Evolutionary conservation across 2,113 vertebrate species (phyloP), one percentile per base, ranked within the genome.

Genomic region (Microcebus lehilahytsara): DNA sequence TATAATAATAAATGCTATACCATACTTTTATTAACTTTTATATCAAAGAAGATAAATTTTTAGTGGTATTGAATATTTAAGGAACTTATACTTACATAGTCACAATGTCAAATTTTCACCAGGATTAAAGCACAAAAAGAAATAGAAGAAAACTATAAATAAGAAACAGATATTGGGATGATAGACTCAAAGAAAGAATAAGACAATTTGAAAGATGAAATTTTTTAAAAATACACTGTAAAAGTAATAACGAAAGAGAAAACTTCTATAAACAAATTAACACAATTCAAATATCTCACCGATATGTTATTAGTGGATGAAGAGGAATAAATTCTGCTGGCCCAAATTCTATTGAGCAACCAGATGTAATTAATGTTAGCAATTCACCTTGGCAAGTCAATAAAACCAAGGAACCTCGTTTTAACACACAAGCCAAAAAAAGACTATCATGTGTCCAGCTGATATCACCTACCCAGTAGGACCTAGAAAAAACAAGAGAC

Each of bases 321-420:
- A 99, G 98, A 37, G 99, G 99, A 95, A 99, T 99, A 98, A 99
- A 99, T 94, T 99, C 99, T 88, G 99, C 99, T 32, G 99, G 99
- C 72, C 99, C 99, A 98, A 99, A 99, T 97, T 99, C 99, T 84
- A 99, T 86, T 93, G 98, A 99, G 98, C 99, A 99, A 53, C 99
- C 99, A 69, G 97, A 98, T 64, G 99, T 99, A 95, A 99, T 96
- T 67, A 99, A 96, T 0, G 99, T 99, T 96, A 99, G 97, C 95
- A 99, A 98, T 91, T 99, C 99, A 9, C 99, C 99, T 7, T 99
- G 98, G 51, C 99, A 99, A 1, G 99, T 99, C 98, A 99, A 67
- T 95, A 99, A 98, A 40, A 99, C 96, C 95, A 99, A 98, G 67
- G 99, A 99, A 72, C 99, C 99, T 98, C 99, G 99, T 98, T 99